Evolutionary conservation across 1,140 invertebrate genomes (phyloP).

Genomic region (Drosophila ironensis): DNA sequence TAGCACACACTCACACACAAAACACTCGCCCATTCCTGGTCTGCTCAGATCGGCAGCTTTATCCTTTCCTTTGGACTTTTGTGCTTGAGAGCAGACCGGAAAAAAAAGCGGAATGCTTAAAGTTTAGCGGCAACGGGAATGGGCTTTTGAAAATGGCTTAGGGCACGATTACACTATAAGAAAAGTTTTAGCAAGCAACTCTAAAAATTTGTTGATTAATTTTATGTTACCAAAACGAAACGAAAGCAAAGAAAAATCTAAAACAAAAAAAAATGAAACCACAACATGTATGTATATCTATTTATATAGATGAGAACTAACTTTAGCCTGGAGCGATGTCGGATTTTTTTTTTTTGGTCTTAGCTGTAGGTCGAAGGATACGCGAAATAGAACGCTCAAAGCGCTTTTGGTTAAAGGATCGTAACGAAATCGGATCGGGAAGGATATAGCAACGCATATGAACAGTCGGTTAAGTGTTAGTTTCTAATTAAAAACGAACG

Average conservation of each 20-base stretch:
- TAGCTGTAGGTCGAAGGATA: slow-evolving; percentile 56
- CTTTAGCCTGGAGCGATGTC: slow-evolving; percentile 24
- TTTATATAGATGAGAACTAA: slow-evolving; percentile 26
- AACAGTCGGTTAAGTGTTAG: slow-evolving; percentile 72
- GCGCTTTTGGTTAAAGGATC: slow-evolving; percentile 57
- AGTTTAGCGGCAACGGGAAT: not conserved
- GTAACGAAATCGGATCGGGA: slow-evolving; percentile 20
- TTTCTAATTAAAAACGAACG: slow-evolving; percentile 37
- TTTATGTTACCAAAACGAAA: slow-evolving; percentile 61
- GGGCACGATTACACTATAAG: slow-evolving; percentile 28
- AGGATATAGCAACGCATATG: slow-evolving; percentile 76
- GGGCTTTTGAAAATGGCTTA: slow-evolving; percentile 3
- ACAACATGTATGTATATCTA: slow-evolving; percentile 25
- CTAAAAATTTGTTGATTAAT: slow-evolving; percentile 76
- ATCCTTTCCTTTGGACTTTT: not conserved
- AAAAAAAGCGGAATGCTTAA: not conserved
- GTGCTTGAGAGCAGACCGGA: too few species aligned
- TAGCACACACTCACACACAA: slow-evolving; percentile 38
- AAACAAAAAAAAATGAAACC: slow-evolving; percentile 14
- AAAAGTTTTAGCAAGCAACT: slow-evolving; percentile 53
- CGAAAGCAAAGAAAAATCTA: slow-evolving; percentile 15
- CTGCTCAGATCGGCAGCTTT: not conserved
- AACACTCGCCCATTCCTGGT: slow-evolving; percentile 10
- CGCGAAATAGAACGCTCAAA: slow-evolving; percentile 70
- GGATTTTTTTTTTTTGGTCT: slow-evolving; percentile 54